Base-by-base conservation (phyloP, 2,888 invertebrate species). In the Lasioglossum marginatum region DNA sequence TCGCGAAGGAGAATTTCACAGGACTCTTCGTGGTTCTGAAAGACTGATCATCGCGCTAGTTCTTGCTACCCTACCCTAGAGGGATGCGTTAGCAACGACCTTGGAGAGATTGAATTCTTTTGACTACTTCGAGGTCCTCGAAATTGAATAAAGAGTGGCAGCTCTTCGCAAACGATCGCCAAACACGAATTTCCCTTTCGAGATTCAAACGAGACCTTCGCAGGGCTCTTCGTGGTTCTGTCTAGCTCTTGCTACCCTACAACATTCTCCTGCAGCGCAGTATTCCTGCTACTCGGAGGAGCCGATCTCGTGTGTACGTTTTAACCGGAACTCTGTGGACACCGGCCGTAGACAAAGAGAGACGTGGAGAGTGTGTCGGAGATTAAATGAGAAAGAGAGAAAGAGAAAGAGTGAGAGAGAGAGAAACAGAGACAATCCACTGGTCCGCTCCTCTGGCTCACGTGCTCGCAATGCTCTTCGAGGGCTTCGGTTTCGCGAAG, bases 401-500 rank as follows among this genome's bases (percentile, higher is more conserved):
- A 12, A 63, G 16, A 27, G 60, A 27, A 27, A 27, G 60, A 34
- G 34, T 4, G 66, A 19, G 19, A 23, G 34, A 37, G 66, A 40
- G 19, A 77, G 57, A 79, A 66, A 43, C 37, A 73, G 74, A 23
- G 27, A 43, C 16, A 57, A 43, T 57, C 34, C 71, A 23, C 23
- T 31, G 34, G 5, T 37, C 68, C 23, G 37, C n/a, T 60, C 40
- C n/a, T 60, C 27, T 63, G 23, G 31, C 88, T 95, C 94, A 95
- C 92, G 94, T 93, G 89, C 92, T 94, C 82, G 93, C 91, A 83
- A 94, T 93, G 87, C 92, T 90, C 88, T 93, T 92, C 84, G 92
- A 89, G 90, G 94, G 92, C 92, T 95, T 95, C 88, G 94, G 93
- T 89, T 95, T 94, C 95, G 97, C 97, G 95, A 98, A 96, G 95